phyloP scores from a whole-genome alignment of 2,888 invertebrate species.

The Candidula unifasciata region DNA sequence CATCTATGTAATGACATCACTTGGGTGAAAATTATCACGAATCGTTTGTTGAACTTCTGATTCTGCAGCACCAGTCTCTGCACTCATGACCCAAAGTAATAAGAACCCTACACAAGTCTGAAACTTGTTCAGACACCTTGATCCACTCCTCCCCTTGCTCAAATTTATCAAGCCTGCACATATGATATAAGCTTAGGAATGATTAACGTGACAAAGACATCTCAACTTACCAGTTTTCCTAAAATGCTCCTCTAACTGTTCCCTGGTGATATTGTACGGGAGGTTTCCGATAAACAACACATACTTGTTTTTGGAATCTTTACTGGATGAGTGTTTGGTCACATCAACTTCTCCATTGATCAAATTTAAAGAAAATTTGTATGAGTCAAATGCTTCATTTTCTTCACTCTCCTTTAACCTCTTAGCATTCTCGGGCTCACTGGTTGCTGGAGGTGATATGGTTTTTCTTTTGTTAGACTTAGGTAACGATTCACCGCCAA shows the following conservation, averaged over 20 bases:
- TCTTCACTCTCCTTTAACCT: conserved; percentile 13
- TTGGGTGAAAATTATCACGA: too few relatives aligned
- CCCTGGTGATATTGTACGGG: conserved; percentile 67
- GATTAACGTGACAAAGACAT: too few relatives aligned
- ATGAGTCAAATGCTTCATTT: conserved; percentile 44
- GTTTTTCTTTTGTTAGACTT: conserved; percentile 36
- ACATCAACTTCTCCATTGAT: conserved; percentile 45
- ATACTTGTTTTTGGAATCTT: conserved; percentile 62
- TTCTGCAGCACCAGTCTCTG: too few relatives aligned
- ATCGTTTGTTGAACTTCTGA: too few relatives aligned
- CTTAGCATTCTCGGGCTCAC: conserved; percentile 24
- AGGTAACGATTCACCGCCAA: background rate
- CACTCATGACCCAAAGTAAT: too few relatives aligned
- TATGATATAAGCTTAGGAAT: too few relatives aligned
- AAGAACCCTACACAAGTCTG: too few relatives aligned
- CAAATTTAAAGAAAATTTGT: conserved; percentile 47
- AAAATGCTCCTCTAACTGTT: conserved; percentile 73
- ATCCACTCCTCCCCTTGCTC: too few relatives aligned
- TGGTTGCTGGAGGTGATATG: background rate
- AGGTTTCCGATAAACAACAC: conserved; percentile 73
- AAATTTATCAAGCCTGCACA: too few relatives aligned
- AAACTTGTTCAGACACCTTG: too few relatives aligned
- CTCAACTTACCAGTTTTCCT: conserved; percentile 66
- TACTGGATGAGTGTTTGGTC: conserved; percentile 7
- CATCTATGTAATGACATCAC: too few relatives aligned